A percentile compares a stretch with the other conserved stretches of the same genome.
Evolutionary conservation across 2,888 invertebrate species (phyloP).

Genomic region (Periphyllus acericola): DNA sequence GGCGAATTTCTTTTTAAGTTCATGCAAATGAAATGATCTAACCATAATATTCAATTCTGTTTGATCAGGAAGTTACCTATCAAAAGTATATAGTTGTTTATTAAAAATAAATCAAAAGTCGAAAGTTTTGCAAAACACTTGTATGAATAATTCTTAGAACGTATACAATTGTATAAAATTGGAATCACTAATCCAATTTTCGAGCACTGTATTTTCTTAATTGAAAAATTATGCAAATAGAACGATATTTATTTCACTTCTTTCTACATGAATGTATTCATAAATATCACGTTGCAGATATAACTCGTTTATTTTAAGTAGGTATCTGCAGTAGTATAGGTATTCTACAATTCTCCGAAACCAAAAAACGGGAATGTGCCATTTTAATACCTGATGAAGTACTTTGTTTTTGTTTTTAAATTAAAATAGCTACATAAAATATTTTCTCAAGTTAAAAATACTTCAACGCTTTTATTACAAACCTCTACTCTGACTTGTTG

Average conservation of each 20-base stretch:
- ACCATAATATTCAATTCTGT: constrained; percentile 4
- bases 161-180: neutral
- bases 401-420: neutral
- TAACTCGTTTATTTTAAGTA: neutral
- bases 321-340: neutral
- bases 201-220: neutral
- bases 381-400: neutral
- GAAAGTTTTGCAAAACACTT: constrained; percentile 9
- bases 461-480: neutral
- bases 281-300: constrained; percentile 13
- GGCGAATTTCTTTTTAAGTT: neutral
- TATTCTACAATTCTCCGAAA: neutral
- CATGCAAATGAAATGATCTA: constrained; percentile 4
- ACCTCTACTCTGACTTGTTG: too few species aligned
- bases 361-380: neutral
- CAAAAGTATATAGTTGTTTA: neutral
- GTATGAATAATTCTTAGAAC: neutral
- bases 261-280: neutral
- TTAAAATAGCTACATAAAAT: neutral
- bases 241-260: neutral
- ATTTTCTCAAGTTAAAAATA: neutral
- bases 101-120: constrained; percentile 7
- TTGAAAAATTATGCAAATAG: constrained; percentile 15
- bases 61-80: neutral
- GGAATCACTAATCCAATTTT: constrained; percentile 9